These are phyloP conservation scores for Maniola hyperantus DNA, from an alignment of 2,888 invertebrate genomes.

Conservation along the genomic window DNA sequence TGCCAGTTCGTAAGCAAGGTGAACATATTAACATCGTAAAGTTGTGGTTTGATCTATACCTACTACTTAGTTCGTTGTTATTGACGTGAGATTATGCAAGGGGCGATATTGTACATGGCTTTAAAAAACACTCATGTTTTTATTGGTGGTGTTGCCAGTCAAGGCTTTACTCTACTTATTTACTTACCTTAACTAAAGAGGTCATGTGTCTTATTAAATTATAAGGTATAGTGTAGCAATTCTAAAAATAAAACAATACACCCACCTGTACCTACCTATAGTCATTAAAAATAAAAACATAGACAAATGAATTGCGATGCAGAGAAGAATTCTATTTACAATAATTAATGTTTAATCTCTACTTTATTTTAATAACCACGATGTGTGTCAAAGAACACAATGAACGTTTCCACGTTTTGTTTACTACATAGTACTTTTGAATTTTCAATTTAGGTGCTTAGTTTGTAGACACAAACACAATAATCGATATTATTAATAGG, in stretches of 20 bases:
- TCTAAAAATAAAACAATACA: slow-evolving; percentile 29
- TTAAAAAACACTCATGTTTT: slow-evolving; percentile 15
- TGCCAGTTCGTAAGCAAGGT: slow-evolving; percentile 91
- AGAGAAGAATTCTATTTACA: not conserved
- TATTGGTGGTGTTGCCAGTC: slow-evolving; percentile 22
- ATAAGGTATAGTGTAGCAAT: slow-evolving; percentile 18
- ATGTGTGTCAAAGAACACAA: too few species aligned
- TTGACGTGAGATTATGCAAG: slow-evolving; percentile 36
- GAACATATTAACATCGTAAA: slow-evolving; percentile 55
- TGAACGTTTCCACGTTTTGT: too few species aligned
- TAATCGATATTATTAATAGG: too few species aligned
- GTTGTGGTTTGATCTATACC: slow-evolving; percentile 33
- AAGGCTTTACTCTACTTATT: slow-evolving; percentile 15
- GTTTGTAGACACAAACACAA: too few species aligned
- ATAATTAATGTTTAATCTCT: not conserved
- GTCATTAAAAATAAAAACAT: not conserved
- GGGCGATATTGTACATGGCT: slow-evolving; percentile 25
- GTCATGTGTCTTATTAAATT: slow-evolving; percentile 32
- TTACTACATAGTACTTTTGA: too few species aligned
- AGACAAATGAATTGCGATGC: not conserved
- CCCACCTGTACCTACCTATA: slow-evolving; percentile 9
- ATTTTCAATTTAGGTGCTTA: too few species aligned
- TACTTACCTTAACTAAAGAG: slow-evolving; percentile 1
- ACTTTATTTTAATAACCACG: not conserved
- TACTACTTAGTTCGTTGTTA: slow-evolving; percentile 22